phyloP scores from a whole-genome alignment of 2,113 vertebrate species.

The Pitta sordida region DNA sequence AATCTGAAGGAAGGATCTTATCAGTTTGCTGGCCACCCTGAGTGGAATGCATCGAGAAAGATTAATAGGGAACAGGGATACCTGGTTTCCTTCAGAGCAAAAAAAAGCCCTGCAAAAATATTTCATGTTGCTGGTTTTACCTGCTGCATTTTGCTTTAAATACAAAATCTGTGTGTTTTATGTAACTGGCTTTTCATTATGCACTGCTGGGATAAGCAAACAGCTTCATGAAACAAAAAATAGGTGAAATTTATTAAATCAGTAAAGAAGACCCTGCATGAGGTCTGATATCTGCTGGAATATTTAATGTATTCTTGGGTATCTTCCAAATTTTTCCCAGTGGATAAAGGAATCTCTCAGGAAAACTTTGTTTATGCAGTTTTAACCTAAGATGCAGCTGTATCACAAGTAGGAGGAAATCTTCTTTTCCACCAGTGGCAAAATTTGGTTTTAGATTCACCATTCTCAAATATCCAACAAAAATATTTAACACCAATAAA shows the following conservation, averaged over 20 bases:
- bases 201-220: neutral
- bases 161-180: neutral
- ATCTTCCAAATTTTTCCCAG: neutral
- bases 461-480: neutral
- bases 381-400: neutral
- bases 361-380: neutral
- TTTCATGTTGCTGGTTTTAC: neutral
- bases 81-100: neutral
- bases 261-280: neutral
- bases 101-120: neutral
- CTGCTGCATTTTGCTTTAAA: neutral
- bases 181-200: neutral
- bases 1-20: conserved; percentile 60
- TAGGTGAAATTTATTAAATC: neutral
- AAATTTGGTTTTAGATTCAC: neutral
- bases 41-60: conserved; percentile 23
- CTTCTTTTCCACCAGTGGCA: neutral
- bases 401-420: neutral
- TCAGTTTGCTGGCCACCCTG: conserved; percentile 48
- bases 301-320: neutral
- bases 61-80: conserved; percentile 26
- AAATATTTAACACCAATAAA: neutral
- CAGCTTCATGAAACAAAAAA: neutral
- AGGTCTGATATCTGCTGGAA: neutral
- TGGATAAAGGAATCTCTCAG: neutral